phyloP scores from a whole-genome alignment of 2,888 invertebrate genomes.

The Resseliella maxima region DNA sequence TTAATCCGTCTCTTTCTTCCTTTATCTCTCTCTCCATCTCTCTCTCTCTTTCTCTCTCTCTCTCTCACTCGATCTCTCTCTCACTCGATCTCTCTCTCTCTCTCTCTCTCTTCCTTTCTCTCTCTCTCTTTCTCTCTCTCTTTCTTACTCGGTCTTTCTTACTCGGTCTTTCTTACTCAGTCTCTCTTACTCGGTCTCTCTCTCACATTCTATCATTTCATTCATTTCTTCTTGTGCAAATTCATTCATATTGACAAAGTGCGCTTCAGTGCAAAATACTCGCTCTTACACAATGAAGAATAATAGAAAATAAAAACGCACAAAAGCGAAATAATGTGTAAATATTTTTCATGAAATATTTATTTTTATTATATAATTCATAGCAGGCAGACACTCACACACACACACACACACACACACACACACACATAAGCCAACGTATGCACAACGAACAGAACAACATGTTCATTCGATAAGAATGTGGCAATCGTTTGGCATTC shows the following conservation, averaged over 20 bases:
- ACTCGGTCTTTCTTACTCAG: background rate
- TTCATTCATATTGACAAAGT: constrained; percentile 33
- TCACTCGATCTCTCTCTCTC: background rate
- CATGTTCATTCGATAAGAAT: constrained; percentile 17
- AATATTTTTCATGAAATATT: constrained; percentile 51
- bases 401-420: no score
- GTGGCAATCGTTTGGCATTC: background rate
- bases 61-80: no score
- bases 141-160: background rate
- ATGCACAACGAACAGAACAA: background rate
- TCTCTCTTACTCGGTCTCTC: background rate
- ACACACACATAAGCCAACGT: constrained; percentile 26
- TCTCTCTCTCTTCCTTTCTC: background rate
- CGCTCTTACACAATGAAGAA: background rate
- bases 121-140: background rate
- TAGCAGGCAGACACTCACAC: no score
- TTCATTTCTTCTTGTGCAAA: background rate
- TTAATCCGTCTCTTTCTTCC: no score
- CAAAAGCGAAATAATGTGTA: constrained; percentile 48
- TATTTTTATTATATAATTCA: constrained; percentile 43
- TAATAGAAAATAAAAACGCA: constrained; percentile 39
- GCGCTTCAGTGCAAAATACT: background rate
- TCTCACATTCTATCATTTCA: background rate
- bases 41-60: no score
- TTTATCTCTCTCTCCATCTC: no score